These are phyloP conservation scores for Brevimyrus niger DNA, from an alignment of 2,113 vertebrate genomes.

Conservation along the genomic window DNA sequence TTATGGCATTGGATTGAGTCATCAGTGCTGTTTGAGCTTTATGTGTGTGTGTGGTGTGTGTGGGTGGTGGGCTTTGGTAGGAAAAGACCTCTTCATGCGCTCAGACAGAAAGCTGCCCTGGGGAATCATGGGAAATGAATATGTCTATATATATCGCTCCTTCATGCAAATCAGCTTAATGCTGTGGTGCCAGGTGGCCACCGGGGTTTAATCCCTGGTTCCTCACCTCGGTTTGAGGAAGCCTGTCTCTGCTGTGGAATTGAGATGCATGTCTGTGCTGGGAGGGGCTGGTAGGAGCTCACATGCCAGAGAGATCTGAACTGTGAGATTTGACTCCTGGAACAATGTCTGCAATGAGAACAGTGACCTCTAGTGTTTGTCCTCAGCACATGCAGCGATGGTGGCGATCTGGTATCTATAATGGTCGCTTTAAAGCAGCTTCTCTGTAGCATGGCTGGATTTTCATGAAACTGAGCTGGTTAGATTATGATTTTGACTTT, in stretches of 20 bases:
- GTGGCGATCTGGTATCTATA: background rate
- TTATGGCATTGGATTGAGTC: background rate
- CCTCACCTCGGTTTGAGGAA: background rate
- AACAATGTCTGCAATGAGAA: background rate
- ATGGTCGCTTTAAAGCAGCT: background rate
- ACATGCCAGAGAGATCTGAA: background rate
- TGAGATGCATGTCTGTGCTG: background rate
- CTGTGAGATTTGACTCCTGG: background rate
- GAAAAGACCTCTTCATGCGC: background rate
- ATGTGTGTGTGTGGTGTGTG: background rate
- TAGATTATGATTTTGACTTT: background rate
- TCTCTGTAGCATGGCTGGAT: background rate
- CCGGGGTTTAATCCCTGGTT: slow-evolving; percentile 1
- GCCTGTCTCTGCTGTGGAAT: background rate
- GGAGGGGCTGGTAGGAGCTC: background rate
- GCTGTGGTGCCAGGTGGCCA: background rate
- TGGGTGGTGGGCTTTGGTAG: background rate
- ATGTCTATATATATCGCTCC: background rate
- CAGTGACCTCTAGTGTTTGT: background rate
- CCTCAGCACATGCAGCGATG: background rate
- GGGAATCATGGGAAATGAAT: background rate
- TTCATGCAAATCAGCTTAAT: slow-evolving; percentile 5
- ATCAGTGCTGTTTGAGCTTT: background rate
- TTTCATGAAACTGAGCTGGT: background rate
- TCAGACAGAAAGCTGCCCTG: background rate